Conservation (phyloP, 2,797 vertebrate species). For the Coracias cyanogaster region DNA sequence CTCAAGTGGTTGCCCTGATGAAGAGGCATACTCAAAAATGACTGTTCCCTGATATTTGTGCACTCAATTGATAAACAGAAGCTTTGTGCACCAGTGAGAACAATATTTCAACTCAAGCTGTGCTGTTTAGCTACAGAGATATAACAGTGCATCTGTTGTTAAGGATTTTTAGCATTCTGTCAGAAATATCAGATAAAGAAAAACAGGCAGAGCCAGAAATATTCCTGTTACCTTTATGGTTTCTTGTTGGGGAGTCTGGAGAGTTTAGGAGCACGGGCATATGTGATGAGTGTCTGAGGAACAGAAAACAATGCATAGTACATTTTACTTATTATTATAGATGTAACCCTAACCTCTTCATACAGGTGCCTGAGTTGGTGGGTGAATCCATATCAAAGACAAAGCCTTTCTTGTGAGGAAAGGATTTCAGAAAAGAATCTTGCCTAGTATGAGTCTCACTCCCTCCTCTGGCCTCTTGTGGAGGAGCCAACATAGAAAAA, state of each 20-base stretch:
- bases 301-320: neutral
- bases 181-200: neutral
- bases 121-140: neutral
- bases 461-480: neutral
- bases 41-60: neutral
- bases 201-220: neutral
- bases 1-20: neutral
- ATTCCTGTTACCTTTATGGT: neutral
- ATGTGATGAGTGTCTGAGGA: neutral
- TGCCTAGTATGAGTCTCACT: neutral
- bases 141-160: neutral
- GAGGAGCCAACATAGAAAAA: neutral
- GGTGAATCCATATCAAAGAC: neutral
- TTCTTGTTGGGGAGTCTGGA: rapidly evolving
- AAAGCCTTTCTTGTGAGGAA: neutral
- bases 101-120: neutral
- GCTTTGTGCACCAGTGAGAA: neutral
- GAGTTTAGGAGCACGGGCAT: neutral
- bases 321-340: neutral
- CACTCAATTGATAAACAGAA: neutral
- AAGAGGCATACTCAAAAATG: neutral
- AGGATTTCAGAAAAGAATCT: neutral
- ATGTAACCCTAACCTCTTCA: neutral
- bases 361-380: neutral
- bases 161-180: neutral